These are phyloP conservation scores for Mus caroli DNA, from an alignment of 2,797 vertebrate species.

Conservation along the genomic window DNA sequence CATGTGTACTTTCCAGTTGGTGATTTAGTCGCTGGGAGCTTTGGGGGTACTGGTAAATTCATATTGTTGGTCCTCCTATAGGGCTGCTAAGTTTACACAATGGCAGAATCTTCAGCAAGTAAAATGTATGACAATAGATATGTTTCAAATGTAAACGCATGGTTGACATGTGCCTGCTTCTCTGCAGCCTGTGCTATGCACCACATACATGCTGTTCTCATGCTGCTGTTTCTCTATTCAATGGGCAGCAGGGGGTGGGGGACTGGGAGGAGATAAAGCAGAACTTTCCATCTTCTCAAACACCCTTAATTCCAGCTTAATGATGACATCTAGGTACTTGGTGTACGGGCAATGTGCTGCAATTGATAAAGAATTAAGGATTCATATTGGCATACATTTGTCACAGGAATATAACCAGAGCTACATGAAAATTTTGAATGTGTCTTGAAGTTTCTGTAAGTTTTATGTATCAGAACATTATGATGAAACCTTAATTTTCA, in stretches of 20 bases:
- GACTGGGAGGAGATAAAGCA: neutral
- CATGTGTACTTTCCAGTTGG: too few species aligned
- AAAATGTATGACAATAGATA: neutral
- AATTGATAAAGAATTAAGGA: constrained; percentile 26
- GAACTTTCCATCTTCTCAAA: neutral
- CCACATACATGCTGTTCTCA: neutral
- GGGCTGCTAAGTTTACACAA: neutral
- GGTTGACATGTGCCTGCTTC: too few species aligned
- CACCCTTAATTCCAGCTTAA: neutral
- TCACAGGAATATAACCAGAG: neutral
- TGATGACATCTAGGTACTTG: neutral
- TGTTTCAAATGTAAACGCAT: neutral
- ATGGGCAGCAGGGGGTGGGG: neutral
- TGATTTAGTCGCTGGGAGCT: too few species aligned
- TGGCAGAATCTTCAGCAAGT: neutral
- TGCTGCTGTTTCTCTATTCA: neutral
- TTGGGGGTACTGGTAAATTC: too few species aligned
- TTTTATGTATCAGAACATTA: constrained; percentile 7
- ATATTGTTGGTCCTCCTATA: too few species aligned
- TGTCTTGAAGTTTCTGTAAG: neutral
- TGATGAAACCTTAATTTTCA: neutral
- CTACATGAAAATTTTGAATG: constrained; percentile 8
- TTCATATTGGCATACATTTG: constrained; percentile 1
- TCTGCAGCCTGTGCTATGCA: neutral
- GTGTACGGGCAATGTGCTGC: neutral